Conservation (phyloP, 2,888 invertebrate species). For the Empis livida region DNA sequence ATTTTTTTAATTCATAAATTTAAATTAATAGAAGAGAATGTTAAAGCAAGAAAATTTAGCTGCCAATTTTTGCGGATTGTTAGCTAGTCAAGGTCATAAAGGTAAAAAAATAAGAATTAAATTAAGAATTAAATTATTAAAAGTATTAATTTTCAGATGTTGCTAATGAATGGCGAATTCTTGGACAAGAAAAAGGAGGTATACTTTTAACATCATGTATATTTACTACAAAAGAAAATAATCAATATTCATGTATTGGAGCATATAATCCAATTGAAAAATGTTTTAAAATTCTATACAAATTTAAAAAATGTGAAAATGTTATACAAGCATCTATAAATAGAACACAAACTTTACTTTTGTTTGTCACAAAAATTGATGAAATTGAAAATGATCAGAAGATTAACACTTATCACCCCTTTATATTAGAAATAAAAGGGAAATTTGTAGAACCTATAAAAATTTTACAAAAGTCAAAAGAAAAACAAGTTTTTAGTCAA, state of each 20-base stretch:
- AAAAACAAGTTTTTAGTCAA: constrained; percentile 65
- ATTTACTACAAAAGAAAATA: constrained; percentile 31
- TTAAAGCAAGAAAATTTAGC: constrained; percentile 35
- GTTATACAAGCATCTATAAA: constrained; percentile 72
- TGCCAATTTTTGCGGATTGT: constrained; percentile 33
- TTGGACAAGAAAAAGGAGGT: constrained; percentile 71
- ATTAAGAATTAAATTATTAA: too few species aligned
- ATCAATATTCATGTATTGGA: constrained; percentile 40
- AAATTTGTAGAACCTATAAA: constrained; percentile 29
- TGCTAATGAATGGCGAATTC: constrained; percentile 63
- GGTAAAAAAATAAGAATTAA: constrained; percentile 17
- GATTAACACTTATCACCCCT: constrained; percentile 47
- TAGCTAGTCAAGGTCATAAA: constrained; percentile 29
- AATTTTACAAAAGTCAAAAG: constrained; percentile 41
- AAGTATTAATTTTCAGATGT: constrained; percentile 36
- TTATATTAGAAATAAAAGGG: constrained; percentile 44
- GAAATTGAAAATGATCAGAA: constrained; percentile 23
- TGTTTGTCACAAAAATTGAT: constrained; percentile 50
- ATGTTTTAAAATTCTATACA: constrained; percentile 45
- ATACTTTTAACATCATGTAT: constrained; percentile 59
- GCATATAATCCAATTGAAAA: constrained; percentile 49
- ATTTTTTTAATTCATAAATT: too few species aligned
- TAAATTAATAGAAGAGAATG: constrained; percentile 16
- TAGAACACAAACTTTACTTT: constrained; percentile 49
- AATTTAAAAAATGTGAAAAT: constrained; percentile 49